A percentile compares a stretch with the other conserved stretches of the same genome.
phyloP scores from a whole-genome alignment of 2,888 invertebrate genomes.

The Germaria angustata region DNA sequence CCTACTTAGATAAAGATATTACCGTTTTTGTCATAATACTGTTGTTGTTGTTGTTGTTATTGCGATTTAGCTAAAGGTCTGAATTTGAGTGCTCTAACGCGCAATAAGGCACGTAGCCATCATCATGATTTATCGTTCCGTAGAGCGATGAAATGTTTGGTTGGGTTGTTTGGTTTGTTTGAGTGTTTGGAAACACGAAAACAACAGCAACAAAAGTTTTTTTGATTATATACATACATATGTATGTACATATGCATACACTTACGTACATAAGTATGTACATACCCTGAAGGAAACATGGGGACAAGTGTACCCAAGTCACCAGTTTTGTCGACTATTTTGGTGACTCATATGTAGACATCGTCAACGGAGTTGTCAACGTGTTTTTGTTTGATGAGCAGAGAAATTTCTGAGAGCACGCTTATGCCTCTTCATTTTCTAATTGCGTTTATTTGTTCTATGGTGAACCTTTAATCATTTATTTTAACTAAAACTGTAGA shows the following conservation, averaged over 20 bases:
- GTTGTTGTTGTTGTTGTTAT: slow-evolving; percentile 11
- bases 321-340: too few species aligned
- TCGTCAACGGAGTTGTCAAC: too few species aligned
- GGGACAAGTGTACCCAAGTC: neutral
- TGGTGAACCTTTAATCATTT: too few species aligned
- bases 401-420: too few species aligned
- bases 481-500: too few species aligned
- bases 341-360: too few species aligned
- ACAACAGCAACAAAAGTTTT: neutral
- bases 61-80: slow-evolving; percentile 27
- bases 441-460: too few species aligned
- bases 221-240: neutral
- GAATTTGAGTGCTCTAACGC: slow-evolving; percentile 52
- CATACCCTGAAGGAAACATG: too few species aligned
- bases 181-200: neutral
- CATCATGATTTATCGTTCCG: neutral
- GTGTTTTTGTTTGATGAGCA: too few species aligned
- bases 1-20: slow-evolving; percentile 1
- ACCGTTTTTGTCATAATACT: neutral
- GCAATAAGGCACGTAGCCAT: slow-evolving; percentile 60
- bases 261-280: neutral
- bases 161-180: neutral
- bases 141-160: neutral
- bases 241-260: neutral
- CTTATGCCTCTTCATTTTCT: too few species aligned